phyloP scores from a whole-genome alignment of 1,140 invertebrate species.

The Zaprionus kolodkinae region DNA sequence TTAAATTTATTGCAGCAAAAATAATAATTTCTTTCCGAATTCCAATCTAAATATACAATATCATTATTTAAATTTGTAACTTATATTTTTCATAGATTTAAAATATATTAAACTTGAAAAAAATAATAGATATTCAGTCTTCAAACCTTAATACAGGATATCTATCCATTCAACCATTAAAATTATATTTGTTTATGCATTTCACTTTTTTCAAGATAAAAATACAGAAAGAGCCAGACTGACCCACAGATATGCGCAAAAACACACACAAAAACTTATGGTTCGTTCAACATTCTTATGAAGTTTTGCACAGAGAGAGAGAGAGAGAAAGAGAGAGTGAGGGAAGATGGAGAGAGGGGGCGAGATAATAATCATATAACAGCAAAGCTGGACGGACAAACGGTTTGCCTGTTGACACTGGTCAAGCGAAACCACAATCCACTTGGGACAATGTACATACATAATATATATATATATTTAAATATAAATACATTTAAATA shows the following conservation, averaged over 20 bases:
- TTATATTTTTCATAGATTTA: no score
- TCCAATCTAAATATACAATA: no score
- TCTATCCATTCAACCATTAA: neutral
- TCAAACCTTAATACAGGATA: neutral
- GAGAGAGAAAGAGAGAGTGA: neutral
- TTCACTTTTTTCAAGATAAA: constrained; percentile 9
- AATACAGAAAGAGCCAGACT: constrained; percentile 10
- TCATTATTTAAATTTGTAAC: no score
- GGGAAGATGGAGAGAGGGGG: no score
- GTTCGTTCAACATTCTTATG: constrained; percentile 6
- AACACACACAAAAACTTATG: constrained; percentile 11
- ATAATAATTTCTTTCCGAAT: no score
- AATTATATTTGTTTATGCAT: constrained; percentile 5
- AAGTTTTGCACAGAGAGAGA: neutral
- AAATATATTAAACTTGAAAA: no score
- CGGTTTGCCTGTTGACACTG: constrained; percentile 43
- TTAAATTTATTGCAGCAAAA: no score
- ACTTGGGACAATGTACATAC: constrained; percentile 52
- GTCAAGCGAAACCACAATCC: constrained; percentile 41
- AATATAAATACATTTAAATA: constrained; percentile 46
- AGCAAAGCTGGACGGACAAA: neutral
- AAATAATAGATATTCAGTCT: no score
- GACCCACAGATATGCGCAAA: neutral
- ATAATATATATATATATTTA: constrained; percentile 3
- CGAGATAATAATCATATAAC: constrained; percentile 22